A percentile compares a stretch with the other conserved stretches of the same genome.
These are phyloP conservation scores for Pelodiscus sinensis DNA, from an alignment of 2,113 vertebrate species.

Conservation along the genomic window DNA sequence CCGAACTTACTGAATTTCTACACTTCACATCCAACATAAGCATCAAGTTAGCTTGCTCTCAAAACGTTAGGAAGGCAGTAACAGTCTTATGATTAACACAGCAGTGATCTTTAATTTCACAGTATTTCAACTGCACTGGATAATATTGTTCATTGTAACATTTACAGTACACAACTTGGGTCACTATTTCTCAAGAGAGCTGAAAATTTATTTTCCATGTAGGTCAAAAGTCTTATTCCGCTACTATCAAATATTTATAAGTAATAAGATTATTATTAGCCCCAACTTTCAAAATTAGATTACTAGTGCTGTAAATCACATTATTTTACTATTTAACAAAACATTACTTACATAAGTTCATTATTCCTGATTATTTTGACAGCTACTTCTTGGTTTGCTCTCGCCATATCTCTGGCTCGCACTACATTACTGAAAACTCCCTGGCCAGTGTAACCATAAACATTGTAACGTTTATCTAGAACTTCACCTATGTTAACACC, in stretches of 20 bases:
- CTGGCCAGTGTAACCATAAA: constrained; percentile 98
- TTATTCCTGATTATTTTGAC: constrained; percentile 99
- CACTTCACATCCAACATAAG: not conserved
- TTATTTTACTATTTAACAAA: not conserved
- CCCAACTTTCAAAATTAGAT: not conserved
- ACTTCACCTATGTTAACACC: constrained; percentile 99
- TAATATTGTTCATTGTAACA: not conserved
- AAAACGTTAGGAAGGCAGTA: not conserved
- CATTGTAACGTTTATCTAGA: constrained; percentile 96
- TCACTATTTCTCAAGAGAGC: not conserved
- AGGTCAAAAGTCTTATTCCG: not conserved
- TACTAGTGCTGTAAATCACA: not conserved
- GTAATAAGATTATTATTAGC: not conserved
- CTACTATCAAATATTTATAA: not conserved
- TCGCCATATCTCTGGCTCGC: constrained; percentile 93
- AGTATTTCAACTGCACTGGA: not conserved
- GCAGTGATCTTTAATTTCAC: not conserved
- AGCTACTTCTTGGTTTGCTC: constrained; percentile 97
- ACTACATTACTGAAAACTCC: constrained; percentile 99
- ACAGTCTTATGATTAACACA: not conserved
- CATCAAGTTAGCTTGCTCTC: not conserved
- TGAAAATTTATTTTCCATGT: not conserved
- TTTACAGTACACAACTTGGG: not conserved
- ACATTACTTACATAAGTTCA: constrained; percentile 92
- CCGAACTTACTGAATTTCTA: not conserved